Evolutionary conservation across 2,888 invertebrate species (phyloP), one percentile per base, ranked within the genome.

Genomic region (Catocala fraxini): DNA sequence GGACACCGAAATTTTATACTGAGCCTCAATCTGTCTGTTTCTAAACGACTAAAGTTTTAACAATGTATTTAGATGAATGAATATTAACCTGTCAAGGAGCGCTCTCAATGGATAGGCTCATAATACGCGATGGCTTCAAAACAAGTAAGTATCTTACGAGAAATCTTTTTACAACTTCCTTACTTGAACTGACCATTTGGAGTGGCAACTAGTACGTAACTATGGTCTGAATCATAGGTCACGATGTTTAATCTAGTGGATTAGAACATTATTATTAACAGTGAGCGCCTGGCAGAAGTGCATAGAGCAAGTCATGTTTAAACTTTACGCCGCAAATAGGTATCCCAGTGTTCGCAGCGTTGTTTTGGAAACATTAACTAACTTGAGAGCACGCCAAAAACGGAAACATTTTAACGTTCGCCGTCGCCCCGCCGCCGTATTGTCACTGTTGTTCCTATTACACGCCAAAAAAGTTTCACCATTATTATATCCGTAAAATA

Each of bases 341-440:
- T 82, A 81, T 78, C 65, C 77, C 80, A 66, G 74, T 89, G 88
- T 90, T 89, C 84, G 73, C 87, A 77, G 81, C 73, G 87, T 89
- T 92, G 92, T 92, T 92, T 90, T 89, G 88, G 85, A 82, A 90
- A 89, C 91, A 93, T 93, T 92, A 92, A 92, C 91, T 89, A 89
- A 91, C 84, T 93, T 93, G 92, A 91, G 89, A 88, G 91, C 77
- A 85, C 85, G 93, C 93, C 93, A 92, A 92, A 92, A 92, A 88
- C 89, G 90, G 89, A 89, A 89, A 85, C 91, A 88, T 91, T 92
- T 91, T 89, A 89, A 83, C 85, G 85, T 86, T 82, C 70, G 79
- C 80, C 80, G 83, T 70, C 82, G 82, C 77, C 79, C 70, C 80
- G 77, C 81, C 51, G 83, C 85, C 81, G 75, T 88, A 87, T 90